phyloP scores from a whole-genome alignment of 2,888 invertebrate species.

The Caenorhabditis uteleia region DNA sequence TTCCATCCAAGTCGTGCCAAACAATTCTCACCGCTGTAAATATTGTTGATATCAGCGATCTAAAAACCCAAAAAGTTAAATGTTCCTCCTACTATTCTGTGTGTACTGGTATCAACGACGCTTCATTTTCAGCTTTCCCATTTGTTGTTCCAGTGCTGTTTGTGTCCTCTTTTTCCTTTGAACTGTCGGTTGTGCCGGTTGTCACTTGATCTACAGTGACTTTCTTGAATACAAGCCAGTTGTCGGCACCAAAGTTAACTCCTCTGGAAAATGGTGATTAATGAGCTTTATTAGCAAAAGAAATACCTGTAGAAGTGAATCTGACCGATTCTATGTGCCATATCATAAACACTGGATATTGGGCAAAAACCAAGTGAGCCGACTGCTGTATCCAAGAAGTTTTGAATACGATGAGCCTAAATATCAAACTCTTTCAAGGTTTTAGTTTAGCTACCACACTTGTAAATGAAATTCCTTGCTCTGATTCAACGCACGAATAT shows the following conservation, averaged over 20 bases:
- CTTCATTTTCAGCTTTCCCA: slow-evolving; percentile 27
- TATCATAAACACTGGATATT: slow-evolving; percentile 59
- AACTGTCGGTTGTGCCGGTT: slow-evolving; percentile 33
- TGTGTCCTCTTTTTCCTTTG: slow-evolving; percentile 34
- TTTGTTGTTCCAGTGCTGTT: slow-evolving; percentile 30
- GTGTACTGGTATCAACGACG: slow-evolving; percentile 19
- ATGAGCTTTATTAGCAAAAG: background rate
- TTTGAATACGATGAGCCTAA: slow-evolving; percentile 62
- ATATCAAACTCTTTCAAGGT: background rate
- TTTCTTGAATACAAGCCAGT: slow-evolving; percentile 65
- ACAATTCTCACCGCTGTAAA: slow-evolving; percentile 54
- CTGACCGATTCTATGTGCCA: slow-evolving; percentile 63
- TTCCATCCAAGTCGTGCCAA: slow-evolving; percentile 61
- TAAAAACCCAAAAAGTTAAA: slow-evolving; percentile 1
- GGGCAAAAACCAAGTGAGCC: slow-evolving; percentile 63
- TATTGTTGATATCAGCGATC: slow-evolving; percentile 40
- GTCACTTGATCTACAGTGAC: slow-evolving; percentile 62
- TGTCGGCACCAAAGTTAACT: slow-evolving; percentile 63
- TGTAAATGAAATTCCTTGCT: slow-evolving; percentile 62
- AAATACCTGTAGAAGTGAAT: slow-evolving; percentile 59
- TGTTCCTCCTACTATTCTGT: too few relatives aligned
- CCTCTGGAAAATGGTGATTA: slow-evolving; percentile 37
- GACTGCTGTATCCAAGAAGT: slow-evolving; percentile 61
- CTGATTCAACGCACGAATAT: slow-evolving; percentile 50
- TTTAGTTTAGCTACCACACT: slow-evolving; percentile 19